Evolutionary conservation across 2,888 invertebrate species (phyloP).

Genomic region (Eilema caniola): DNA sequence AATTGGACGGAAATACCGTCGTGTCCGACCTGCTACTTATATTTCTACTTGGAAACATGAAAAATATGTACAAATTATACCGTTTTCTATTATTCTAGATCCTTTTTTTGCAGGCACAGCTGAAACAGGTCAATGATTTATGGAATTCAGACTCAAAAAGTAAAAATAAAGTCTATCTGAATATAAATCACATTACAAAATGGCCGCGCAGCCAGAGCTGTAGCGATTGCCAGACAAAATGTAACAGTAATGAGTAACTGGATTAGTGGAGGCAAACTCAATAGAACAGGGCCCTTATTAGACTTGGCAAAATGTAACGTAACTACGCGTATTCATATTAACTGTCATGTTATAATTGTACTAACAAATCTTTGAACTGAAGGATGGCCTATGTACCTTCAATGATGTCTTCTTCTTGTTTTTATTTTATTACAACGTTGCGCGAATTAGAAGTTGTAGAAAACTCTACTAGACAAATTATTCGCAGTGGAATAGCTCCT

Average conservation of each 20-base stretch:
- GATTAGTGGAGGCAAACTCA: conserved; percentile 56
- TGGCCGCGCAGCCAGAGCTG: conserved; percentile 17
- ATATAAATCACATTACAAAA: conserved; percentile 2
- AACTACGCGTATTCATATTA: neutral
- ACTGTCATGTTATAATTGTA: no score
- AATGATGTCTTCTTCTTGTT: no score
- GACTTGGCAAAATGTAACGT: conserved; percentile 6
- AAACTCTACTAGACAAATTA: no score
- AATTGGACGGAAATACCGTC: no score
- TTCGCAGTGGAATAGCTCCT: no score
- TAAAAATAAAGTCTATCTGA: neutral
- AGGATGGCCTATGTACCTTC: no score
- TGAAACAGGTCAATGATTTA: neutral
- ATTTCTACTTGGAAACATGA: neutral
- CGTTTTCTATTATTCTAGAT: neutral
- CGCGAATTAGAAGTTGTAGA: no score
- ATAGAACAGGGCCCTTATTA: conserved; percentile 28
- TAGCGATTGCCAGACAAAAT: conserved; percentile 15
- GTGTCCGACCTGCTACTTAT: no score
- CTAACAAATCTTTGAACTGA: no score
- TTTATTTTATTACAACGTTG: no score
- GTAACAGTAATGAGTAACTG: conserved; percentile 60
- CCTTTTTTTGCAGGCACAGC: neutral
- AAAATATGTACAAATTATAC: neutral
- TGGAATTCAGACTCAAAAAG: neutral